Conservation (phyloP, 2,113 vertebrate species). For the Sturnus vulgaris region DNA sequence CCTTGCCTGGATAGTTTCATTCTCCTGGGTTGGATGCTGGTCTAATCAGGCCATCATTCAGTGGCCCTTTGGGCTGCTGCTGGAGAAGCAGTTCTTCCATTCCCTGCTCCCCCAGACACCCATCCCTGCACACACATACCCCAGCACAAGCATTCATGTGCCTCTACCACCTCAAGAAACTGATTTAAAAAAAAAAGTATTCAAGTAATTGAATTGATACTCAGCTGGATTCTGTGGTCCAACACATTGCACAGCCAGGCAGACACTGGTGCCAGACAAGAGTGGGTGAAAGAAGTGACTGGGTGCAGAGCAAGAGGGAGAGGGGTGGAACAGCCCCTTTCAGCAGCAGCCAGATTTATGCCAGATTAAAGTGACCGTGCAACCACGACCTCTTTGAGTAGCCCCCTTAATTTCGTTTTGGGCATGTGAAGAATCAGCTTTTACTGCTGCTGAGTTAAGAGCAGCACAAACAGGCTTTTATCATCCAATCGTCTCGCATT, state of each 20-base stretch:
- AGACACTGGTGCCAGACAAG: not conserved
- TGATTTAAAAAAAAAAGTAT: not conserved
- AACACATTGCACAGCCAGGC: not conserved
- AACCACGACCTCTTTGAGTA: constrained; percentile 44
- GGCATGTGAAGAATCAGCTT: constrained; percentile 30
- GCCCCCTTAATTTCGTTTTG: constrained; percentile 49
- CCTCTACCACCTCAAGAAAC: not conserved
- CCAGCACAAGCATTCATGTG: not conserved
- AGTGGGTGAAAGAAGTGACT: not conserved
- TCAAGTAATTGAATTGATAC: not conserved
- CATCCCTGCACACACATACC: not conserved
- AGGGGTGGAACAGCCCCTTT: not conserved
- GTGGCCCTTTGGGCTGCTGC: not conserved
- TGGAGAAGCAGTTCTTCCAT: not conserved
- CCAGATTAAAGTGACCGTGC: constrained; percentile 44
- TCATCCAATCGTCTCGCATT: not conserved
- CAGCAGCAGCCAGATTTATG: constrained; percentile 45
- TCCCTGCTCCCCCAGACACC: not conserved
- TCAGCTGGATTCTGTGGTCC: not conserved
- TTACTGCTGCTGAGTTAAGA: not conserved
- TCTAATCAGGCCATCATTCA: not conserved
- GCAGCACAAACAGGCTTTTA: constrained; percentile 48
- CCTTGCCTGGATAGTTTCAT: not conserved
- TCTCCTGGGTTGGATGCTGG: not conserved
- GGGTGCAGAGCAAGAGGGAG: not conserved